phyloP scores from a whole-genome alignment of 2,113 vertebrate species.

The Regulus satrapa region DNA sequence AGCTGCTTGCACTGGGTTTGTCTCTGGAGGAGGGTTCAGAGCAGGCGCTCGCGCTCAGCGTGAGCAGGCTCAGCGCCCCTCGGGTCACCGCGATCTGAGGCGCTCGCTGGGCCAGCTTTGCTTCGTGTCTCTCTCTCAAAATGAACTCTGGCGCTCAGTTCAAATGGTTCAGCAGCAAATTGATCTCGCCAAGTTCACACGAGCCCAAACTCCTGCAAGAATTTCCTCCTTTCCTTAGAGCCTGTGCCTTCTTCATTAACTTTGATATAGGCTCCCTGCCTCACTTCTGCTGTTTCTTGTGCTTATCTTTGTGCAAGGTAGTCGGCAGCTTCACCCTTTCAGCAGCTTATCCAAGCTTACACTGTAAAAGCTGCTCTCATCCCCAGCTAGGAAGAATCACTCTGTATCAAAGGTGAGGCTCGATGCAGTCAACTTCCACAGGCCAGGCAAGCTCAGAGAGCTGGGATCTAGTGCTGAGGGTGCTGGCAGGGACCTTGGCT shows the following conservation, averaged over 20 bases:
- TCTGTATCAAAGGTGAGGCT: constrained; percentile 16
- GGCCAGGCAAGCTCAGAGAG: background rate
- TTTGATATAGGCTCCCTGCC: constrained; percentile 37
- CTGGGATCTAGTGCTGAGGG: background rate
- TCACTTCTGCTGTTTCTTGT: constrained; percentile 26
- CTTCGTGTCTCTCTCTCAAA: background rate
- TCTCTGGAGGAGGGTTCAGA: background rate
- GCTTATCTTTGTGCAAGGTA: constrained; percentile 4
- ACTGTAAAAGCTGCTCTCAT: background rate
- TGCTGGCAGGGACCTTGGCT: background rate
- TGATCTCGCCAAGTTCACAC: constrained; percentile 12
- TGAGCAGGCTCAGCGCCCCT: background rate
- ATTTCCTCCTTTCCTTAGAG: constrained; percentile 16
- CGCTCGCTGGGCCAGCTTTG: background rate
- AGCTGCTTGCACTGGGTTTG: background rate
- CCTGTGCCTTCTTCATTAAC: constrained; percentile 22
- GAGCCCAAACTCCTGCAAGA: constrained; percentile 15
- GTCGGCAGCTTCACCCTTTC: background rate
- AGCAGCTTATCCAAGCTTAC: background rate
- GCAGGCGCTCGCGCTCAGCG: background rate
- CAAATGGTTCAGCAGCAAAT: constrained; percentile 31
- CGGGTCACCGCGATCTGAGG: constrained; percentile 4
- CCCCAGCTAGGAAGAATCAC: background rate
- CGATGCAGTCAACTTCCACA: background rate
- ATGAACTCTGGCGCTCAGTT: background rate